Evolutionary conservation across 1,140 invertebrate genomes (phyloP).

Genomic region (Bombus ignitus): DNA sequence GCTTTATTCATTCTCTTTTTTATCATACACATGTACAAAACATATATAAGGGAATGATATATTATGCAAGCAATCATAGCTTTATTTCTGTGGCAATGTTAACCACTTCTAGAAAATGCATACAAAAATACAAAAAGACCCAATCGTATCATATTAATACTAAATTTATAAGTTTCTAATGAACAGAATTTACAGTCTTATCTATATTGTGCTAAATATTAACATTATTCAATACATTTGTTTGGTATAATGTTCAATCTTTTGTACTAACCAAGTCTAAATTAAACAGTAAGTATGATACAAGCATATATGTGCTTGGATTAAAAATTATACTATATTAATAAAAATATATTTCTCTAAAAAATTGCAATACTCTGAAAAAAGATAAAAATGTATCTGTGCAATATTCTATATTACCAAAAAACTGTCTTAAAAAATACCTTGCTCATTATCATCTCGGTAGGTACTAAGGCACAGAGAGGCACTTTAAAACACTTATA

Average conservation of each 20-base stretch:
- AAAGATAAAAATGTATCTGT: constrained; percentile 9
- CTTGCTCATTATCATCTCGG: neutral
- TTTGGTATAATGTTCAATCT: constrained; percentile 6
- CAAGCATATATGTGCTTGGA: constrained; percentile 26
- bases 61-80: constrained; percentile 33
- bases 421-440: constrained; percentile 12
- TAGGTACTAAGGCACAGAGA: constrained; percentile 37
- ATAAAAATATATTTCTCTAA: constrained; percentile 65
- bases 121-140: constrained; percentile 56
- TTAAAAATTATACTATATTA: constrained; percentile 44
- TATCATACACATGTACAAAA: constrained; percentile 23
- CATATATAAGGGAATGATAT: constrained; percentile 12
- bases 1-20: constrained; percentile 32
- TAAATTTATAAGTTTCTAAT: constrained; percentile 47
- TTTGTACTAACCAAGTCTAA: constrained; percentile 58
- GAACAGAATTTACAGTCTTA: constrained; percentile 66
- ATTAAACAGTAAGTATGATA: constrained; percentile 44
- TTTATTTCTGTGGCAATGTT: neutral
- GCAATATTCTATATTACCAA: constrained; percentile 18
- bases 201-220: constrained; percentile 23
- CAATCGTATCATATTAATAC: constrained; percentile 40
- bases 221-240: constrained; percentile 10
- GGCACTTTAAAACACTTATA: constrained; percentile 13
- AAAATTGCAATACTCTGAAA: constrained; percentile 23
- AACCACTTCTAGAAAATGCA: constrained; percentile 25